Percentiles rank a stretch among this genome's conserved stretches.
Evolutionary conservation across 2,113 vertebrate species (phyloP).

Genomic region (Dasypus novemcinctus): DNA sequence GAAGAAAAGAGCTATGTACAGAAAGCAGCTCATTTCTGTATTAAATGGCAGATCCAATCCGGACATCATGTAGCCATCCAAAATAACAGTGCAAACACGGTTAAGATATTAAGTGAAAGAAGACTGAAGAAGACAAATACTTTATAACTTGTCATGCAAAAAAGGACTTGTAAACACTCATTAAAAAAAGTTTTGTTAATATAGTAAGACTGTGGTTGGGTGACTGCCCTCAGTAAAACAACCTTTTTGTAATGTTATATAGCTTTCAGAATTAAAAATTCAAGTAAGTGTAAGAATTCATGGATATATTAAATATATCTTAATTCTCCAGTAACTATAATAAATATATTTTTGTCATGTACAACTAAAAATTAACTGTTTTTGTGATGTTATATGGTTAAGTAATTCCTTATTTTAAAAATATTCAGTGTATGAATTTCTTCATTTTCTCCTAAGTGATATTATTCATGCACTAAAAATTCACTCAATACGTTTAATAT

Average conservation of each 20-base stretch:
- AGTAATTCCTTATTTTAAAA: neutral
- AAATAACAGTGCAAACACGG: neutral
- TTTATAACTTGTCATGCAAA: neutral
- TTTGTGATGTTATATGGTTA: neutral
- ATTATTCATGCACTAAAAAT: neutral
- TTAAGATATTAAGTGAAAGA: neutral
- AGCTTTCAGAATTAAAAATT: neutral
- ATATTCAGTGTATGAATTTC: neutral
- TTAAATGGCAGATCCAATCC: neutral
- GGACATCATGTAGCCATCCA: neutral
- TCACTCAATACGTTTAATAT: neutral
- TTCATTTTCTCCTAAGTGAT: neutral
- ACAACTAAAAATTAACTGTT: neutral
- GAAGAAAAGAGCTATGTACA: neutral
- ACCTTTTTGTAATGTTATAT: neutral
- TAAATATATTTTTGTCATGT: neutral
- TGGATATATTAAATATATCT: neutral
- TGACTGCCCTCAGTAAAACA: neutral
- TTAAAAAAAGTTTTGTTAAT: neutral
- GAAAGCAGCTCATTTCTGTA: neutral
- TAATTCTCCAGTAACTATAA: neutral
- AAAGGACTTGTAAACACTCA: neutral
- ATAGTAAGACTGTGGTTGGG: neutral
- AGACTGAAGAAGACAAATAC: neutral
- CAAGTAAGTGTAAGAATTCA: neutral